Evolutionary conservation across 2,113 vertebrate genomes (phyloP), one percentile per base, ranked within the genome.

Genomic region (Gallinago media): DNA sequence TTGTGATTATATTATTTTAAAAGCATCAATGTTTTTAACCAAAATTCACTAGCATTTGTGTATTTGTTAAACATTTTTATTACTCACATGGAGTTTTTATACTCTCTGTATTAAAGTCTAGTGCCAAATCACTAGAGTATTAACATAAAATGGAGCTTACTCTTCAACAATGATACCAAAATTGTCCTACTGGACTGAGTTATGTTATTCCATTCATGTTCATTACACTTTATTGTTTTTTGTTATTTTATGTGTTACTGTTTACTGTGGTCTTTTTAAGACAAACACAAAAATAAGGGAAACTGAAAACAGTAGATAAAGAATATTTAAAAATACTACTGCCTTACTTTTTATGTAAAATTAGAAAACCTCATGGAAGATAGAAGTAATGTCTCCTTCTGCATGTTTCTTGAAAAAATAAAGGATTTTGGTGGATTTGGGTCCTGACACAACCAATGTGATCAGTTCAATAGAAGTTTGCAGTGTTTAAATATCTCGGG

Each of bases 341-440:
- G 4, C 2, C 9, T 78, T 44, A 7, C 3, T 56, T 77, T 73
- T 77, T 23, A 23, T n/a, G 8, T 29, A 50, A 77, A 85, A 18
- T 66, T 40, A 31, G 25, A 17, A 44, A 67, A n/a, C 9, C 9
- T 58, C 9, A 1, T 8, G 31, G 23, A 79, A 85, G 22, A 21
- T 29, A 36, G 9, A 4, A 46, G 2, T 15, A 56, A 15, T 3
- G 0, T 38, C 7, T 59, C 36, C 11, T 42, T 22, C 21, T 1
- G 1, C 9, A 19, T 0, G 1, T 5, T 12, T 42, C 38, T 50
- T 68, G 13, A 47, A 78, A 85, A 85, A 46, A 7, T 36, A 20
- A 65, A 70, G 26, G 8, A 19, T 22, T 42, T 65, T 44, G 19
- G 27, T 13, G 25, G 11, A 59, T 18, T 12, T 76, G 4, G 1